Evolutionary conservation across 2,797 vertebrate genomes (phyloP).

Genomic region (Margarornis squamiger): DNA sequence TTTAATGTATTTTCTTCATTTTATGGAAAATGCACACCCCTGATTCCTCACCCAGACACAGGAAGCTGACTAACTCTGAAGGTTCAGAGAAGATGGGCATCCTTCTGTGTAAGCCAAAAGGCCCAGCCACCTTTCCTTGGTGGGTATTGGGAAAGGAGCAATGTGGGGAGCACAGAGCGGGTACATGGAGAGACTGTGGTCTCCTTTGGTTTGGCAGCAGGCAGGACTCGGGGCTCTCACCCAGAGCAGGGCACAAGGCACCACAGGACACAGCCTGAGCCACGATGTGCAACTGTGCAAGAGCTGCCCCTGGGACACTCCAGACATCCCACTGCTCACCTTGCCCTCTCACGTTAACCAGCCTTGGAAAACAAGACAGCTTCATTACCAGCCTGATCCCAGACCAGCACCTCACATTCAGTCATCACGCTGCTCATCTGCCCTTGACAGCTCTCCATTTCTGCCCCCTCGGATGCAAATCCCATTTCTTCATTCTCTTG

Average conservation of each 20-base stretch:
- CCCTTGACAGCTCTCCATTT: neutral
- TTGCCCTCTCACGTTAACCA: neutral
- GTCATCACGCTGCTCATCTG: neutral
- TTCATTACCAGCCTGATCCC: neutral
- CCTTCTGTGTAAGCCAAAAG: neutral
- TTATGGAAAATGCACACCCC: rapidly evolving
- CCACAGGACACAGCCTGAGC: rapidly evolving
- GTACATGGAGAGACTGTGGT: rapidly evolving
- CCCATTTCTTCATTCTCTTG: neutral
- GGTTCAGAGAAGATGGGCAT: neutral
- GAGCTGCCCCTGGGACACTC: neutral
- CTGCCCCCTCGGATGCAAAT: neutral
- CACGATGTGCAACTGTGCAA: rapidly evolving
- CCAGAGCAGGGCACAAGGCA: neutral
- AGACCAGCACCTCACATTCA: neutral
- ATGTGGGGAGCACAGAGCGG: neutral
- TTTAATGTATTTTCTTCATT: neutral
- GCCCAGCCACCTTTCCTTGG: neutral
- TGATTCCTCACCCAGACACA: rapidly evolving
- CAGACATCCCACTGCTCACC: neutral
- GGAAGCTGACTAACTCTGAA: rapidly evolving
- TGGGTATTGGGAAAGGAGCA: rapidly evolving
- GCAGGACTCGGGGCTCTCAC: rapidly evolving
- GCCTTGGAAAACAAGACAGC: neutral
- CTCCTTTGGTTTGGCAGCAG: neutral